phyloP scores from a whole-genome alignment of 2,888 invertebrate genomes.

The Amphipyra berbera region DNA sequence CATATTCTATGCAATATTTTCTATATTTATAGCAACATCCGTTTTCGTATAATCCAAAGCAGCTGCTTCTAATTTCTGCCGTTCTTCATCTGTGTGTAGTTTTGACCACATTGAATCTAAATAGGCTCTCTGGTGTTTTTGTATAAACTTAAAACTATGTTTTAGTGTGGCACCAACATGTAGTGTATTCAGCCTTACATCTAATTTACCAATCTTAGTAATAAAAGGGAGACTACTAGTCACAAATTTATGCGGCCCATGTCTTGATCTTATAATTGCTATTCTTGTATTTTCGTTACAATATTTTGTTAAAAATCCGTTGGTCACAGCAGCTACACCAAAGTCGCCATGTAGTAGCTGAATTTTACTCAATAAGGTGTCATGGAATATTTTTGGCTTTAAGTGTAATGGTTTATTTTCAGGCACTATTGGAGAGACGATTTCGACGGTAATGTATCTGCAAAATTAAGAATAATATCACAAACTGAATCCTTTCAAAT shows the following conservation, averaged over 20 bases:
- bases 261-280: conserved; percentile 92
- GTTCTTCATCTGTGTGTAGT: conserved; percentile 91
- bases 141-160: conserved; percentile 94
- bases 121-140: conserved; percentile 91
- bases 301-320: conserved; percentile 94
- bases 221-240: conserved; percentile 92
- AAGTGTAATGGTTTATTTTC: conserved; percentile 85
- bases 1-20: conserved; percentile 73
- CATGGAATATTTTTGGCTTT: conserved; percentile 88
- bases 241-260: conserved; percentile 93
- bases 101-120: conserved; percentile 91
- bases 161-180: conserved; percentile 94
- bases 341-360: conserved; percentile 94
- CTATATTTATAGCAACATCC: conserved; percentile 84
- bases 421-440: conserved; percentile 85
- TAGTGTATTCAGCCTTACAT: conserved; percentile 91
- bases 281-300: conserved; percentile 94
- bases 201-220: conserved; percentile 91
- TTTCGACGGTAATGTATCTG: conserved; percentile 93
- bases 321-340: conserved; percentile 92
- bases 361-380: conserved; percentile 90
- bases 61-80: conserved; percentile 87
- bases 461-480: conserved; percentile 53
- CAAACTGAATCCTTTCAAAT: background rate
- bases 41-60: conserved; percentile 85